A percentile compares a stretch with the other conserved stretches of the same genome.
phyloP scores from a whole-genome alignment of 1,140 invertebrate genomes.

The Drosophila tsacasi region DNA sequence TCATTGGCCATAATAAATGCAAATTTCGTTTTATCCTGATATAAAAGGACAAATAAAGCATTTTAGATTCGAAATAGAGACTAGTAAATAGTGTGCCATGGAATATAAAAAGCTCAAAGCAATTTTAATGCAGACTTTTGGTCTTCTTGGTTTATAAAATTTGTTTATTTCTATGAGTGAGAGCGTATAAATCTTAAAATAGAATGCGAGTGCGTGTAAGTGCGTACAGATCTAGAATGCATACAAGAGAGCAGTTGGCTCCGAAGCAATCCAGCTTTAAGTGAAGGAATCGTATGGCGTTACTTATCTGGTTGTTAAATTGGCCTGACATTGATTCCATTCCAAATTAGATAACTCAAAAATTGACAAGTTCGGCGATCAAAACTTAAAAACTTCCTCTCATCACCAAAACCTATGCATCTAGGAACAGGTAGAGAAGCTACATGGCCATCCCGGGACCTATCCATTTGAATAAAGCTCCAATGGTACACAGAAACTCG shows the following conservation, averaged over 20 bases:
- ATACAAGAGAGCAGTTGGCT: too few species aligned
- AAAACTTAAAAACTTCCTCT: neutral
- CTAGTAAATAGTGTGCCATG: neutral
- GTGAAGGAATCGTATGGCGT: too few species aligned
- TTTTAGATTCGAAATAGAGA: conserved; percentile 10
- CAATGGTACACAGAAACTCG: neutral
- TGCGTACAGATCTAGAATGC: too few species aligned
- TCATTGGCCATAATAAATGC: conserved; percentile 36
- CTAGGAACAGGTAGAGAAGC: too few species aligned
- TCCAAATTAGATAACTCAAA: neutral
- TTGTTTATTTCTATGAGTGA: too few species aligned
- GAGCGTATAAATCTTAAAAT: too few species aligned
- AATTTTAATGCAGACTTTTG: neutral
- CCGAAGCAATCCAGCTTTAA: too few species aligned
- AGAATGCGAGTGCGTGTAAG: too few species aligned
- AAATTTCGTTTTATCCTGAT: conserved; percentile 21
- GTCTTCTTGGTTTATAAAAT: neutral
- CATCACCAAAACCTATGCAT: neutral
- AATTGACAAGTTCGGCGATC: neutral
- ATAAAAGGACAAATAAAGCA: conserved; percentile 15
- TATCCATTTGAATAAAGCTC: conserved; percentile 12
- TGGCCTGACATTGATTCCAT: too few species aligned
- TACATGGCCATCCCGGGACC: conserved; percentile 4
- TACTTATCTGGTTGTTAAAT: too few species aligned
- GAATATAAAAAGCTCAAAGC: neutral